phyloP scores from a whole-genome alignment of 2,113 vertebrate genomes.

The Vidua macroura region DNA sequence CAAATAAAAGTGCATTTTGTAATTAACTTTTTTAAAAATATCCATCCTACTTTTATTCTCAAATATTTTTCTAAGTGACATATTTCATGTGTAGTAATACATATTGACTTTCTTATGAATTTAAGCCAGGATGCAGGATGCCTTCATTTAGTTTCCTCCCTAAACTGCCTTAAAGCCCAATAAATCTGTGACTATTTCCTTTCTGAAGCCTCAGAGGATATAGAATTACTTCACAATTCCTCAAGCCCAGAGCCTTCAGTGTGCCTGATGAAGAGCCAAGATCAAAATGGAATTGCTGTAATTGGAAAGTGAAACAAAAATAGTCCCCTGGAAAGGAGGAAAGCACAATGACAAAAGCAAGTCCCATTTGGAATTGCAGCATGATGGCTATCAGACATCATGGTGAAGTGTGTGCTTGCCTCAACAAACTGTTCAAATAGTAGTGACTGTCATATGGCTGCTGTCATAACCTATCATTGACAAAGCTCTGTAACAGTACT shows the following conservation, averaged over 20 bases:
- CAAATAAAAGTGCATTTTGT: background rate
- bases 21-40: background rate
- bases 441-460: conserved; percentile 1
- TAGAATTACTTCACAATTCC: conserved; percentile 56
- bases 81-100: conserved; percentile 23
- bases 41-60: background rate
- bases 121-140: conserved; percentile 26
- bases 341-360: background rate
- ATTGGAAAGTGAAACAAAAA: conserved; percentile 26
- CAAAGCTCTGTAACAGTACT: background rate
- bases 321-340: background rate
- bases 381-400: background rate
- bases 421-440: conserved; percentile 16
- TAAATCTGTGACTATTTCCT: conserved; percentile 64
- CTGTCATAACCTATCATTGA: background rate
- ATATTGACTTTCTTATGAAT: conserved; percentile 21
- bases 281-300: conserved; percentile 27
- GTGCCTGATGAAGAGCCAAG: conserved; percentile 37
- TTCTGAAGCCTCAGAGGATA: conserved; percentile 42
- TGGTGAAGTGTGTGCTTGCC: background rate
- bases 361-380: background rate
- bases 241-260: background rate
- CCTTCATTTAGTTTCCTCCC: conserved; percentile 41
- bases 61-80: conserved; percentile 16
- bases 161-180: conserved; percentile 20